These are phyloP conservation scores for Heliornis fulica DNA, from an alignment of 2,113 vertebrate species.

Conservation along the genomic window DNA sequence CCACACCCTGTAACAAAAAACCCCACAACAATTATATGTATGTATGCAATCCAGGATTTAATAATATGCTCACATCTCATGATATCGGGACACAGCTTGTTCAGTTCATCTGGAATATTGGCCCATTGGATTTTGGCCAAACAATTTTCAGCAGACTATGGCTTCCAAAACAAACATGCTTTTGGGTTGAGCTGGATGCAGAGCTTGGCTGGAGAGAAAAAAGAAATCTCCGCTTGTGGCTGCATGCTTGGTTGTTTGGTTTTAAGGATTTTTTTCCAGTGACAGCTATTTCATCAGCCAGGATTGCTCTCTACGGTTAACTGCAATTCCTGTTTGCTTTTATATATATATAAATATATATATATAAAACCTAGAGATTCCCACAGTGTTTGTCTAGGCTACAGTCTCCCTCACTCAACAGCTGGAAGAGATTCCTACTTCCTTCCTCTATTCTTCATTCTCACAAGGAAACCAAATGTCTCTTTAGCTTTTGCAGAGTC, in stretches of 20 bases:
- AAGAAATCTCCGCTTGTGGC: background rate
- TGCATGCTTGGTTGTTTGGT: conserved; percentile 1
- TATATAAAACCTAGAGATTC: background rate
- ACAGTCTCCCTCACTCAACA: background rate
- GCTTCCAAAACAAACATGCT: conserved; percentile 56
- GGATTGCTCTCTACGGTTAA: background rate
- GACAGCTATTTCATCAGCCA: conserved; percentile 3
- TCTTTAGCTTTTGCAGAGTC: background rate
- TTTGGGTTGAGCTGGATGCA: conserved; percentile 24
- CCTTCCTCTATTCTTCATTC: background rate
- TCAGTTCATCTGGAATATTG: conserved; percentile 24
- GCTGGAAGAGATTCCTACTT: background rate
- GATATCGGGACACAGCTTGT: background rate
- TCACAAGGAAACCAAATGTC: background rate
- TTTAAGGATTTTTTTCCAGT: background rate
- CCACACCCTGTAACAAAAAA: background rate
- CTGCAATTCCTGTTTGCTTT: background rate
- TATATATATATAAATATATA: too few species aligned
- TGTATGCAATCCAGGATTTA: background rate
- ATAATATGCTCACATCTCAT: background rate
- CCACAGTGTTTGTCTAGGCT: background rate
- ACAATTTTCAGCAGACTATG: conserved; percentile 13
- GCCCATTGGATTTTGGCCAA: conserved; percentile 37
- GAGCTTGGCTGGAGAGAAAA: conserved; percentile 5
- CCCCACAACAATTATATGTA: background rate